phyloP scores from a whole-genome alignment of 2,888 invertebrate genomes.

The Eumerus sabulonum region DNA sequence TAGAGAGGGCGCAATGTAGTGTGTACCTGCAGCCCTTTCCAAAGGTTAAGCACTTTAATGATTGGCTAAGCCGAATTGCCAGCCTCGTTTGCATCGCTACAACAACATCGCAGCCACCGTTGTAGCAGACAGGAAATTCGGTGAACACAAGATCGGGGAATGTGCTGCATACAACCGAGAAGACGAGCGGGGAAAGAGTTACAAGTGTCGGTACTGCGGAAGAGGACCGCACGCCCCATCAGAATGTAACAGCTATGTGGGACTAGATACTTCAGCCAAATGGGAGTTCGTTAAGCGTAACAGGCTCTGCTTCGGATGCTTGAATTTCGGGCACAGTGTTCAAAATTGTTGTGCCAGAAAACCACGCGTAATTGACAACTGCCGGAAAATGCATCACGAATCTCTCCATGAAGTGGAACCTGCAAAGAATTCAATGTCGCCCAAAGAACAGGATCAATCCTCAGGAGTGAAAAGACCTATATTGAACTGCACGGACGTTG shows the following conservation, averaged over 20 bases:
- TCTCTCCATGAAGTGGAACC: not conserved
- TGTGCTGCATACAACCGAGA: too few species aligned
- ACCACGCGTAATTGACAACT: slow-evolving; percentile 3
- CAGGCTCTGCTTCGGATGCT: slow-evolving; percentile 21
- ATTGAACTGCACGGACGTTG: slow-evolving; percentile 2
- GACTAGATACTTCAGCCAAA: not conserved
- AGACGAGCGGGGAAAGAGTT: too few species aligned
- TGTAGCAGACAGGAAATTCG: too few species aligned
- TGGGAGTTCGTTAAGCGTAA: slow-evolving; percentile 23
- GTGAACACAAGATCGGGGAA: too few species aligned
- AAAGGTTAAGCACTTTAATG: too few species aligned
- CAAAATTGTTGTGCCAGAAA: not conserved
- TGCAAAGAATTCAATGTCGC: not conserved
- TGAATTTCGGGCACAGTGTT: slow-evolving; percentile 13
- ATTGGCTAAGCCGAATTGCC: too few species aligned
- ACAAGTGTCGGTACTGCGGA: slow-evolving; percentile 9
- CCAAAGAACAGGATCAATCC: not conserved
- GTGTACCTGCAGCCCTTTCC: too few species aligned
- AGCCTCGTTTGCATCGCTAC: too few species aligned
- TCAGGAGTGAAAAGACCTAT: not conserved
- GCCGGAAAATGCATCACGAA: not conserved
- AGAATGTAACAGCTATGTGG: not conserved
- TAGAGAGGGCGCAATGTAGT: not conserved
- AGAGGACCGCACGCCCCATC: not conserved
- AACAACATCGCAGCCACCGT: too few species aligned